phyloP scores from a whole-genome alignment of 2,888 invertebrate genomes.

The Onthophagus sagittarius region DNA sequence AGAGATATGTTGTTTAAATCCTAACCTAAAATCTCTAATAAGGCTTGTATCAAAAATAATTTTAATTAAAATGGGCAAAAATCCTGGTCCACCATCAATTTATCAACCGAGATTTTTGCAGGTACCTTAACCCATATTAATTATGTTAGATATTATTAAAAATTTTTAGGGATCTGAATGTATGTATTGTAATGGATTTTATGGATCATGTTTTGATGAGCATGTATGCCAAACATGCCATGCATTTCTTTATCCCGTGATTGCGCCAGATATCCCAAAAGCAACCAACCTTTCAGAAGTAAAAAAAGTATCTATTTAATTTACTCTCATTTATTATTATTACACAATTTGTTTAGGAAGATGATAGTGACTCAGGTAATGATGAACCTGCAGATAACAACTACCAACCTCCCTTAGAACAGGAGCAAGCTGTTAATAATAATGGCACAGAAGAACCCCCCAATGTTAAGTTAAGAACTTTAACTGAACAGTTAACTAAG shows the following conservation, averaged over 20 bases:
- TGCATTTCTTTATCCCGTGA: constrained; percentile 83
- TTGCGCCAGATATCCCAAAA: constrained; percentile 41
- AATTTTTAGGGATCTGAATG: constrained; percentile 64
- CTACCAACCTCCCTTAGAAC: constrained; percentile 24
- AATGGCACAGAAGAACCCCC: constrained; percentile 24
- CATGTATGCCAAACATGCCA: constrained; percentile 91
- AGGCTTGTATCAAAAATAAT: neutral
- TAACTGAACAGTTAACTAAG: constrained; percentile 31
- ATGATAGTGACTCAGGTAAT: constrained; percentile 79
- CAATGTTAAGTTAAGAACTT: constrained; percentile 16
- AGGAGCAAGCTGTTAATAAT: constrained; percentile 25
- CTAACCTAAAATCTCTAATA: constrained; percentile 8
- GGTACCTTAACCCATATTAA: constrained; percentile 1
- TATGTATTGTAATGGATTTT: constrained; percentile 85
- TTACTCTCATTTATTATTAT: too few relatives aligned
- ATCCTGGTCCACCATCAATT: constrained; percentile 2
- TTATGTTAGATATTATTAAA: neutral
- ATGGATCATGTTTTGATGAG: constrained; percentile 86
- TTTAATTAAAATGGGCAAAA: neutral
- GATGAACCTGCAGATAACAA: constrained; percentile 81
- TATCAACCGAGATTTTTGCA: constrained; percentile 6
- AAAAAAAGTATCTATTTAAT: too few relatives aligned
- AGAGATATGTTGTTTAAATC: neutral
- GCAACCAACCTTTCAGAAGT: constrained; percentile 47
- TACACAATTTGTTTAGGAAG: constrained; percentile 57